A percentile compares a stretch with the other conserved stretches of the same genome.
These are phyloP conservation scores for Nomada fabriciana DNA, from an alignment of 2,888 invertebrate genomes.

Conservation along the genomic window DNA sequence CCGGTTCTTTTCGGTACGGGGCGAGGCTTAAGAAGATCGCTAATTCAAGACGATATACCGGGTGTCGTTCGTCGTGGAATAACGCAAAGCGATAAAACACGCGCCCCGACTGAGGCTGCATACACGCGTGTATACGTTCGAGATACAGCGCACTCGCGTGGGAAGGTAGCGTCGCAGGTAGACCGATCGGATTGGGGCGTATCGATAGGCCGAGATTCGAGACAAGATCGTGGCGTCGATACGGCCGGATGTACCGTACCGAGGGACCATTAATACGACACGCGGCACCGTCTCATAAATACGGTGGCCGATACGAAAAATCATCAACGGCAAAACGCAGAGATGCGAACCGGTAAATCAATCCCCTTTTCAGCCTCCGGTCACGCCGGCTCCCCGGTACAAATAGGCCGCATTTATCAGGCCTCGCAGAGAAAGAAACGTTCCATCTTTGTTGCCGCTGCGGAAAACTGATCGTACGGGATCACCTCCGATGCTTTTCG, in stretches of 20 bases:
- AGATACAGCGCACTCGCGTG: slow-evolving; percentile 55
- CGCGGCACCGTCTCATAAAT: slow-evolving; percentile 65
- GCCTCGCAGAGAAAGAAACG: slow-evolving; percentile 50
- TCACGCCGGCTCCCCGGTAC: slow-evolving; percentile 25
- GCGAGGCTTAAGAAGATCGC: slow-evolving; percentile 29
- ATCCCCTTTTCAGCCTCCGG: slow-evolving; percentile 48
- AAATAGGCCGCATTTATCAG: slow-evolving; percentile 65
- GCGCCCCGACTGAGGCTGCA: neutral
- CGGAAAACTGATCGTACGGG: slow-evolving; percentile 38
- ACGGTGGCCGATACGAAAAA: slow-evolving; percentile 66
- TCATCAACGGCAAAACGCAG: slow-evolving; percentile 43
- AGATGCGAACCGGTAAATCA: slow-evolving; percentile 64
- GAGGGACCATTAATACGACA: slow-evolving; percentile 62
- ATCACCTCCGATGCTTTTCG: slow-evolving; percentile 1
- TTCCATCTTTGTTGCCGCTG: slow-evolving; percentile 41
- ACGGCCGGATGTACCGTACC: slow-evolving; percentile 50
- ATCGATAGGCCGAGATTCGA: slow-evolving; percentile 67
- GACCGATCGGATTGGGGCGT: slow-evolving; percentile 61
- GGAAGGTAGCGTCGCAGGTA: slow-evolving; percentile 64
- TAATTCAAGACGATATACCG: slow-evolving; percentile 39
- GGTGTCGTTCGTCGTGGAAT: slow-evolving; percentile 33
- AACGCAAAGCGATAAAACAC: slow-evolving; percentile 49
- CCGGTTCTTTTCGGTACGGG: too few species aligned
- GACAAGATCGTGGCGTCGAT: slow-evolving; percentile 68
- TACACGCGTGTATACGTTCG: slow-evolving; percentile 1